Conservation (phyloP, 2,113 vertebrate species). For the Corydoras maculifer region DNA sequence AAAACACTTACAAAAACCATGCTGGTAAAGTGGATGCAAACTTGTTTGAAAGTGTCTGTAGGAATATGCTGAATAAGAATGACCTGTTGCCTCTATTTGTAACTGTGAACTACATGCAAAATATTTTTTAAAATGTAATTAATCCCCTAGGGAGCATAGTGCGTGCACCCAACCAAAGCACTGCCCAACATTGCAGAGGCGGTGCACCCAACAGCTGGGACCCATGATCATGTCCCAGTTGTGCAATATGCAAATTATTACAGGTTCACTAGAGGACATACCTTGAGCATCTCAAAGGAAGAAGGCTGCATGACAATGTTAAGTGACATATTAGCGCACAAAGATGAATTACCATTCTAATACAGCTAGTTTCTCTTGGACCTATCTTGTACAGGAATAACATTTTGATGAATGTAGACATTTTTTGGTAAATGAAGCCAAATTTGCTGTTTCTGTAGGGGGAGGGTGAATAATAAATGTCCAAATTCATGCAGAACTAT, state of each 20-base stretch:
- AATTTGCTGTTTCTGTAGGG: neutral
- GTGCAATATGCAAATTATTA: neutral
- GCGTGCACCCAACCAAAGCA: neutral
- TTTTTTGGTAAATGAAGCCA: too few species aligned
- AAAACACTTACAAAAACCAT: neutral
- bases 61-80: constrained; percentile 4
- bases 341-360: neutral
- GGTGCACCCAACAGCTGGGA: constrained; percentile 19
- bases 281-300: neutral
- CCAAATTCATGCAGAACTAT: too few species aligned
- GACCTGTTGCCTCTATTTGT: constrained; percentile 22
- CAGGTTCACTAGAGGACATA: constrained; percentile 2
- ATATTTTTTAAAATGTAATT: constrained; percentile 34
- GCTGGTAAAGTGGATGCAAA: constrained; percentile 6
- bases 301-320: neutral
- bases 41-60: constrained; percentile 2
- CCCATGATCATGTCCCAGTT: constrained; percentile 16
- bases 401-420: too few species aligned
- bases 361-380: neutral
- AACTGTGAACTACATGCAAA: constrained; percentile 31
- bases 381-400: neutral
- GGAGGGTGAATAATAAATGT: too few species aligned
- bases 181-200: constrained; percentile 21
- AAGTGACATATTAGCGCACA: neutral
- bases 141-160: constrained; percentile 17